Base-by-base conservation (phyloP, 2,888 invertebrate species). In the Sarcophaga caerulescens region DNA sequence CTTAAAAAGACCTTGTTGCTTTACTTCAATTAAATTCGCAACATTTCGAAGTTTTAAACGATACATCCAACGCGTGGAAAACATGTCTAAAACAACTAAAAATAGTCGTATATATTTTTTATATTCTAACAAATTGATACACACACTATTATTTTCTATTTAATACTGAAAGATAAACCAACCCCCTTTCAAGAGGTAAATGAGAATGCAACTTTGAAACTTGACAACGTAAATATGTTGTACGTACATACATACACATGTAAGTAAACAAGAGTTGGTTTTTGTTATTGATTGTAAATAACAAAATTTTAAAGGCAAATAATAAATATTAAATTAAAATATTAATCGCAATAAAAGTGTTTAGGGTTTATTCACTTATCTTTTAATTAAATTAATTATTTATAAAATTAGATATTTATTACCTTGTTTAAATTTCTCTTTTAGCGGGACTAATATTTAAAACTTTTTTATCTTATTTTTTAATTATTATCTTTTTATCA, bases 31-130 rank as follows among this genome's bases (percentile, higher is more conserved):
- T 62, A 78, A 57, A 59, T 74, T 75, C 5, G n/a, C 6, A 35
- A 59, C 12, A 62, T 25, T 63, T 68, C 47, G 19, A 19, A 73
- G 25, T 19, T 70, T 86, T 35, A 66, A 62, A 75, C 66, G 66
- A 8, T 75, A 47, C 21, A 81, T 2, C 23, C 74, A 75, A 68
- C 81, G 77, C 60, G 44, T 11, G n/a, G 45, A 17, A 70, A 73
- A 75, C 81, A 84, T 84, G 52, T 23, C 45, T 14, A 75, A 63
- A 11, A 59, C 35, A 57, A 59, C 70, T 8, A 60, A 44, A 25
- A 4, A 65, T 60, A 66, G 2, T 44, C n/a, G 19, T 35, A 69
- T 71, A 57, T 52, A 52, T 35, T 3, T 35, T 35, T 35, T 35
- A 35, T 52, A 52, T 25, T 62, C 10, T 17, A 69, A 25, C 8